Evolutionary conservation across 2,888 invertebrate species (phyloP).

Genomic region (Argyresthia goedartella): DNA sequence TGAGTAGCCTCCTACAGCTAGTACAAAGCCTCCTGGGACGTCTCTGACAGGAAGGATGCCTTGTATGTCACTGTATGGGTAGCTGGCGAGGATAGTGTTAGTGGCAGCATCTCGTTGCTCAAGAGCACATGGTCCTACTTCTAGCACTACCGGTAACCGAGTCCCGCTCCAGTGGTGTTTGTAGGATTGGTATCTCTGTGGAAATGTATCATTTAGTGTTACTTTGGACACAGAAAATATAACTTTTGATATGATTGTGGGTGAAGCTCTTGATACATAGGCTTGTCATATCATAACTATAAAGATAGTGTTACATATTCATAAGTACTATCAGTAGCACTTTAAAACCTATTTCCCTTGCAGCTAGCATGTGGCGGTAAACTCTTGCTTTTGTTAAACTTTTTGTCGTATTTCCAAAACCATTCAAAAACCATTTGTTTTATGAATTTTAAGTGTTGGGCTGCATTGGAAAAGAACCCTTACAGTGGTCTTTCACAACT

Average conservation of each 20-base stretch:
- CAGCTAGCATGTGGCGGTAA: too few species aligned
- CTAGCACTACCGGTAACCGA: slow-evolving; percentile 86
- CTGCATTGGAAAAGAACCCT: too few species aligned
- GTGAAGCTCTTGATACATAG: background rate
- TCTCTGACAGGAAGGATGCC: slow-evolving; percentile 80
- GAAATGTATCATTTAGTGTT: background rate
- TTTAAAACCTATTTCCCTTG: too few species aligned
- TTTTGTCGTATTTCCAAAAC: too few species aligned
- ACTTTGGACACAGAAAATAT: slow-evolving; percentile 12
- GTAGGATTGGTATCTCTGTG: slow-evolving; percentile 87
- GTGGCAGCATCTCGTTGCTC: slow-evolving; percentile 93
- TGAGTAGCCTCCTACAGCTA: slow-evolving; percentile 93
- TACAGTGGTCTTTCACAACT: background rate
- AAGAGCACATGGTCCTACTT: slow-evolving; percentile 92
- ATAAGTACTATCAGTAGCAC: background rate
- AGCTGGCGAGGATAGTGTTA: slow-evolving; percentile 79
- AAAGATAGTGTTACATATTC: background rate
- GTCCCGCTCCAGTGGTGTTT: slow-evolving; percentile 98
- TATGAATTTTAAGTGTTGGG: too few species aligned
- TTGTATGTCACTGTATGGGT: slow-evolving; percentile 58
- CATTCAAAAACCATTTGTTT: too few species aligned
- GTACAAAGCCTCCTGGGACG: slow-evolving; percentile 91
- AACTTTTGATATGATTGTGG: background rate
- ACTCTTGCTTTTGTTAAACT: too few species aligned
- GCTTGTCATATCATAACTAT: background rate